A percentile compares a stretch with the other conserved stretches of the same genome.
phyloP scores from a whole-genome alignment of 1,140 invertebrate species.

The Temnothorax nylanderi region DNA sequence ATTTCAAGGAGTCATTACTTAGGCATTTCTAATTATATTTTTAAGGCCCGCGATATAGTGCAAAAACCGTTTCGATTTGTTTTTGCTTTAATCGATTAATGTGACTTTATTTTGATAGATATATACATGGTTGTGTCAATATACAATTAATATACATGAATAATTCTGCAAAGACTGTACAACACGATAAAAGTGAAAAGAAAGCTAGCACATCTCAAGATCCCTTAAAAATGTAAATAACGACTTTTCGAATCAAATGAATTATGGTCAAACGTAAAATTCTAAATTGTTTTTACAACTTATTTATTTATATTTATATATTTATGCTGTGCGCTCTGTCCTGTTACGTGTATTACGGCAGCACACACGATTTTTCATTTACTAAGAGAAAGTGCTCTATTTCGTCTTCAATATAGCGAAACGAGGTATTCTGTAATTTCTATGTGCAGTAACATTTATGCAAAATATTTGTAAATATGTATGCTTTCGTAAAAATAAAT shows the following conservation, averaged over 20 bases:
- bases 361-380: constrained; percentile 26
- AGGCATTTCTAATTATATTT: constrained; percentile 17
- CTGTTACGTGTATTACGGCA: constrained; percentile 35
- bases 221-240: constrained; percentile 74
- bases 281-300: constrained; percentile 28
- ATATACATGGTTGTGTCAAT: constrained; percentile 6
- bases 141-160: constrained; percentile 48
- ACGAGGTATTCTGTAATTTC: constrained; percentile 63
- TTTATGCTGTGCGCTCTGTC: constrained; percentile 58
- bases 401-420: constrained; percentile 53
- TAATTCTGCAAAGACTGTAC: constrained; percentile 40
- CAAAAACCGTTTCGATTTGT: constrained; percentile 13
- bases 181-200: not conserved
- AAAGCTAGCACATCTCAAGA: constrained; percentile 44
- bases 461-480: constrained; percentile 81
- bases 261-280: constrained; percentile 23
- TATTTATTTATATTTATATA: constrained; percentile 62
- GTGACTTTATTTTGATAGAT: constrained; percentile 28
- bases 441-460: constrained; percentile 72
- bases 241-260: constrained; percentile 24
- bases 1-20: constrained; percentile 59
- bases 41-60: not conserved
- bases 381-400: constrained; percentile 50
- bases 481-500: constrained; percentile 79
- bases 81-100: constrained; percentile 5